phyloP scores from a whole-genome alignment of 2,113 vertebrate genomes.

The Chinchilla lanigera region DNA sequence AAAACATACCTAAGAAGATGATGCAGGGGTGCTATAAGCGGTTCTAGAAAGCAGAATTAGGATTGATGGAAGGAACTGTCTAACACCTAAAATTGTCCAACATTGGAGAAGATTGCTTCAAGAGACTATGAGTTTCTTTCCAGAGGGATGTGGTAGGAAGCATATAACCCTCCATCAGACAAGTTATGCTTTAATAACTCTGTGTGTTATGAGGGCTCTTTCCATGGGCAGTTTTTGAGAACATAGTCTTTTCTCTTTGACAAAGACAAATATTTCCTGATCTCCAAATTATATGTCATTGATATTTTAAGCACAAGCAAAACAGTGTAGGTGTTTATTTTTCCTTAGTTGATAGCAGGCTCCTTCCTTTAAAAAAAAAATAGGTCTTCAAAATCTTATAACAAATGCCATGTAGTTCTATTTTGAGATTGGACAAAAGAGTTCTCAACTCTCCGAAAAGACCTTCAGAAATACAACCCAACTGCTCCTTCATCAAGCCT shows the following conservation, averaged over 20 bases:
- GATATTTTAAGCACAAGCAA: slow-evolving; percentile 41
- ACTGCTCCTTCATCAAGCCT: background rate
- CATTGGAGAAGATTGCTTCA: background rate
- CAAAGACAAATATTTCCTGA: slow-evolving; percentile 15
- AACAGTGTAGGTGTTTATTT: slow-evolving; percentile 47
- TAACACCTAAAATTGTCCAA: background rate
- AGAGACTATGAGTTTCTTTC: background rate
- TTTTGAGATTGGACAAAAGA: background rate
- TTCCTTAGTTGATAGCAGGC: slow-evolving; percentile 45
- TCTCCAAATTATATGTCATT: background rate
- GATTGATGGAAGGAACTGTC: background rate
- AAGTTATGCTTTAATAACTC: background rate
- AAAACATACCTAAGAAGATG: background rate
- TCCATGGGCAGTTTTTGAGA: background rate
- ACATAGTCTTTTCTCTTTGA: background rate
- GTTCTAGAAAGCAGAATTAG: slow-evolving; percentile 34
- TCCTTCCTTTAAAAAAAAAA: slow-evolving; percentile 10
- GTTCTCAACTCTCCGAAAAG: slow-evolving; percentile 14
- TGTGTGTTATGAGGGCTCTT: background rate
- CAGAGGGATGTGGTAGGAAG: background rate
- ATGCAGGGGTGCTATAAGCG: background rate
- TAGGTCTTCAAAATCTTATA: background rate
- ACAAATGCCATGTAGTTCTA: background rate
- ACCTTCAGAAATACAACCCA: background rate
- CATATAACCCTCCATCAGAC: background rate